Evolutionary conservation across 2,888 invertebrate species (phyloP), one percentile per base, ranked within the genome.

Genomic region (Entomobrya multifasciata): DNA sequence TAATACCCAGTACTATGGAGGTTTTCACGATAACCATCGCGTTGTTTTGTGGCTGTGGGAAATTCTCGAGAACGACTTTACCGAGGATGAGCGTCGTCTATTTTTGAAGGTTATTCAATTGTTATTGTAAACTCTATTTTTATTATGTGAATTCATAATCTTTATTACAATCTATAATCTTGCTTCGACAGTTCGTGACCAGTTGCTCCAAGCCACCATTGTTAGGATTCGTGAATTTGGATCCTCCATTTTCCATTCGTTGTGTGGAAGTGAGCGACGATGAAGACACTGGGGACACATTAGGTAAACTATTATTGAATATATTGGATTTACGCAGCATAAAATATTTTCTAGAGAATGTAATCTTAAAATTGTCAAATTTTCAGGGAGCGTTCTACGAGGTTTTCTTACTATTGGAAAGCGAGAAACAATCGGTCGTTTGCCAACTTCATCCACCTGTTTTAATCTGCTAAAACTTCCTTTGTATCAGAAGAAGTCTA

Each of bases 31-130:
- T 94, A 97, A 97, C 87, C 99, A 99, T 93, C 95, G 97, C 90
- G 98, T 99, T 76, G 97, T 99, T 74, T 96, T 97, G 92, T 99
- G 99, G 99, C 94, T 99, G 76, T 99, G 99, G 99, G 98, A 99
- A 93, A 90, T 99, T 91, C 94, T 99, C 89, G 97, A 97, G 91
- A 95, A 97, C 91, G 99, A 99, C 93, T 99, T 99, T 93, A 95
- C 94, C 11, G 96, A 97, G 92, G 95, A 96, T 78, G 99, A 99
- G 93, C 95, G 97, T 87, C 96, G 96, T 91, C 95, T 98, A 92
- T 99, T 99, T 93, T 94, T 99, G 6, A 99, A 99, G 94, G 97
- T 96, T 92, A 1, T 22, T 55, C 4, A 13, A 15, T 22, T 25
- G 47, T 20, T 22, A 47, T n/a, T 10, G 8, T 20, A n/a, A n/a